Evolutionary conservation across 2,888 invertebrate genomes (phyloP).

Genomic region (Chrysolina haemoptera): DNA sequence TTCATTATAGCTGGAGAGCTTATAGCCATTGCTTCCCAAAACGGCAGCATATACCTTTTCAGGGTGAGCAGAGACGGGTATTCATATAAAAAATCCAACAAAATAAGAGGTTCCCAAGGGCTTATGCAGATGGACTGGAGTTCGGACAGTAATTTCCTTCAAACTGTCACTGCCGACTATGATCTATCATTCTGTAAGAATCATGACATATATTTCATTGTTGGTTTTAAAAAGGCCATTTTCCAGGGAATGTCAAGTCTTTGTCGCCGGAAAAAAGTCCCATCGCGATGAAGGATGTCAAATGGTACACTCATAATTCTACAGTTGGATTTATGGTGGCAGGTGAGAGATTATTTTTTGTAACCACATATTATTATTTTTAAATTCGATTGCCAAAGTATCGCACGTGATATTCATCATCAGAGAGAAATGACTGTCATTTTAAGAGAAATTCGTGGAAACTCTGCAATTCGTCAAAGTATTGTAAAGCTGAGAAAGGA

Average conservation of each 20-base stretch:
- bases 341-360: constrained; percentile 71
- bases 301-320: constrained; percentile 91
- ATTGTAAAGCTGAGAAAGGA: too few species aligned
- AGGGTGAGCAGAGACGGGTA: constrained; percentile 91
- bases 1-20: constrained; percentile 83
- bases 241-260: constrained; percentile 90
- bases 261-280: constrained; percentile 90
- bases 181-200: constrained; percentile 89
- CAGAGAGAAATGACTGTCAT: too few species aligned
- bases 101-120: constrained; percentile 88
- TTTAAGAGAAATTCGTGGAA: too few species aligned
- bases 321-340: constrained; percentile 90
- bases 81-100: constrained; percentile 91
- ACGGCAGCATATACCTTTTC: constrained; percentile 88
- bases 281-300: constrained; percentile 90
- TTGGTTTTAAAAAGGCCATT: not conserved
- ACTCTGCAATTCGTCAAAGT: too few species aligned
- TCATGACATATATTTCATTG: not conserved
- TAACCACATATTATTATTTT: too few species aligned
- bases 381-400: too few species aligned
- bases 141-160: constrained; percentile 88
- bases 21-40: constrained; percentile 92
- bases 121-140: constrained; percentile 93
- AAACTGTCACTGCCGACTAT: constrained; percentile 92
- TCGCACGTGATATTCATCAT: too few species aligned